Evolutionary conservation across 1,140 invertebrate genomes (phyloP).

Genomic region (Drosophila teissieri): DNA sequence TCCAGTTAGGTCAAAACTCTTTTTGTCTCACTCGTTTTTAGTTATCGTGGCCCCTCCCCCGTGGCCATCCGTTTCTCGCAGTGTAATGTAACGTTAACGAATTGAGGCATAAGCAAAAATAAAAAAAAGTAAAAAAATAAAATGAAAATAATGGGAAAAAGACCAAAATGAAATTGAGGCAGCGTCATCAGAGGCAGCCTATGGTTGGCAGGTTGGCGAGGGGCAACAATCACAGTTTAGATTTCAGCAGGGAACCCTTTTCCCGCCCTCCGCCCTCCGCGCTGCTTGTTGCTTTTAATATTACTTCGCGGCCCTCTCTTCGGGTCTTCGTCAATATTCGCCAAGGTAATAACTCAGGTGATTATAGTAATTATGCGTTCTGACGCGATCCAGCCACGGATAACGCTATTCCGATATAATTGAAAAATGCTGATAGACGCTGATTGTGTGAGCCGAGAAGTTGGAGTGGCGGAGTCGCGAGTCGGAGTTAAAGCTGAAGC

Average conservation of each 20-base stretch:
- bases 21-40: slow-evolving; percentile 13
- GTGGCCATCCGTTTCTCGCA: slow-evolving; percentile 52
- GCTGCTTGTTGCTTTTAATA: slow-evolving; percentile 70
- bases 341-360: slow-evolving; percentile 85
- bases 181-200: slow-evolving; percentile 30
- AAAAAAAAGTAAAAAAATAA: slow-evolving; percentile 48
- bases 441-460: slow-evolving; percentile 72
- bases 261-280: not conserved
- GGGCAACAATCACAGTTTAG: slow-evolving; percentile 78
- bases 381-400: slow-evolving; percentile 84
- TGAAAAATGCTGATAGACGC: slow-evolving; percentile 85
- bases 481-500: slow-evolving; percentile 8
- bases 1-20: slow-evolving; percentile 72
- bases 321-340: slow-evolving; percentile 78
- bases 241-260: slow-evolving; percentile 59
- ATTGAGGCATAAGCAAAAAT: slow-evolving; percentile 49
- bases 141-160: slow-evolving; percentile 82
- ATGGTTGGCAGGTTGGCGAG: slow-evolving; percentile 26
- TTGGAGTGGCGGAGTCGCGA: slow-evolving; percentile 19
- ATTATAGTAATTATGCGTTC: slow-evolving; percentile 85
- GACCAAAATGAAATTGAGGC: slow-evolving; percentile 77
- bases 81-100: slow-evolving; percentile 77
- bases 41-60: not conserved
- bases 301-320: slow-evolving; percentile 60
- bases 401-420: slow-evolving; percentile 85